These are phyloP conservation scores for Xestia rhomboidea DNA, from an alignment of 2,888 invertebrate genomes.

Conservation along the genomic window DNA sequence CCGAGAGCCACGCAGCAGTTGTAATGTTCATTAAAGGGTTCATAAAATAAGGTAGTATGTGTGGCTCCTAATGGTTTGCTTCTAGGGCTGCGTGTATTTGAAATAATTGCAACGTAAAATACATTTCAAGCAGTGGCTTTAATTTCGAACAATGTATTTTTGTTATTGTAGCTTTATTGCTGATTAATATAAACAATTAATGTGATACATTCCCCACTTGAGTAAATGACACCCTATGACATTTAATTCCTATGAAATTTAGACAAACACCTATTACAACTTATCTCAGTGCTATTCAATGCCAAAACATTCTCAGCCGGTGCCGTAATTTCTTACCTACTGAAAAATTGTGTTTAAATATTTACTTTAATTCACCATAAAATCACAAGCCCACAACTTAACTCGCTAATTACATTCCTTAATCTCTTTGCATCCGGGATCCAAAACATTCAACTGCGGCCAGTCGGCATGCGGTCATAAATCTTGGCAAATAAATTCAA, in stretches of 20 bases:
- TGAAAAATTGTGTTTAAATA: background rate
- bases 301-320: too few relatives aligned
- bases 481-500: slow-evolving; percentile 72
- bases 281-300: background rate
- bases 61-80: background rate
- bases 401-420: slow-evolving; percentile 17
- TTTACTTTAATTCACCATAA: background rate
- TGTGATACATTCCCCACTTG: background rate
- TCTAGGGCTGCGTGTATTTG: background rate
- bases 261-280: background rate
- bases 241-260: background rate
- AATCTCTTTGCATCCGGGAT: slow-evolving; percentile 30
- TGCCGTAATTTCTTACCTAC: background rate
- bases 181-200: background rate
- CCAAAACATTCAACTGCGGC: slow-evolving; percentile 39
- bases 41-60: background rate
- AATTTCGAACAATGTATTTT: background rate
- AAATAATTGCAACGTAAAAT: background rate
- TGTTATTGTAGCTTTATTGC: background rate
- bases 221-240: background rate
- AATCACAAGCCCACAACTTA: background rate
- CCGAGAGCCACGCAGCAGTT: background rate
- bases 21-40: slow-evolving; percentile 5
- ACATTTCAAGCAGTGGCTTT: background rate
- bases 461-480: slow-evolving; percentile 51